Conservation (phyloP, 2,113 vertebrate species). For the Ammodytes marinus region DNA sequence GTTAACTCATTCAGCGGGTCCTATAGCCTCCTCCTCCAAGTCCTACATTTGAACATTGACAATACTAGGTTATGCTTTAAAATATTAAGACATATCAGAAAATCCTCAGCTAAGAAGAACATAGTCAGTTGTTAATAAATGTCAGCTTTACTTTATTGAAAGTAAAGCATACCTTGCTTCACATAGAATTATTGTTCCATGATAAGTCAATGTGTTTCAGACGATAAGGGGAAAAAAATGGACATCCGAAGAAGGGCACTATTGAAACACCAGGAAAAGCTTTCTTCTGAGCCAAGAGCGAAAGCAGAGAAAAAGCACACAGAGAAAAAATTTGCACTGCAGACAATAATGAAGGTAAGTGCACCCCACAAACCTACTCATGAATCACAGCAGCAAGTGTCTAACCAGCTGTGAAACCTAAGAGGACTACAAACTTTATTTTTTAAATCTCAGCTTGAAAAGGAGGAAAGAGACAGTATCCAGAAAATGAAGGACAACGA, state of each 20-base stretch:
- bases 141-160: neutral
- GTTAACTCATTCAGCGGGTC: too few relatives aligned
- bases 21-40: too few relatives aligned
- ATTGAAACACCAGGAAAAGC: slow-evolving; percentile 86
- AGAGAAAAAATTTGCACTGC: slow-evolving; percentile 89
- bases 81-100: neutral
- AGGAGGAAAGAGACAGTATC: slow-evolving; percentile 88
- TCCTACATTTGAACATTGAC: too few relatives aligned
- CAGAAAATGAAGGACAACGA: slow-evolving; percentile 90
- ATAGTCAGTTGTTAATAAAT: neutral
- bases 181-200: neutral
- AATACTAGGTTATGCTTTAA: neutral
- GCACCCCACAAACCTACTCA: neutral
- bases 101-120: neutral
- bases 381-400: neutral
- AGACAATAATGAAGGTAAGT: slow-evolving; percentile 90
- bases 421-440: neutral
- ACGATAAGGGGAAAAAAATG: slow-evolving; percentile 85
- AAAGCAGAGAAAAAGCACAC: slow-evolving; percentile 83
- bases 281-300: slow-evolving; percentile 79
- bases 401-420: neutral
- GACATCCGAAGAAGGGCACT: slow-evolving; percentile 87
- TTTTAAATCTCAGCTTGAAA: slow-evolving; percentile 88
- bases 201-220: slow-evolving; percentile 72
- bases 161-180: too few relatives aligned